Base-by-base conservation (phyloP, 2,113 vertebrate genomes). In the Ahaetulla prasina region DNA sequence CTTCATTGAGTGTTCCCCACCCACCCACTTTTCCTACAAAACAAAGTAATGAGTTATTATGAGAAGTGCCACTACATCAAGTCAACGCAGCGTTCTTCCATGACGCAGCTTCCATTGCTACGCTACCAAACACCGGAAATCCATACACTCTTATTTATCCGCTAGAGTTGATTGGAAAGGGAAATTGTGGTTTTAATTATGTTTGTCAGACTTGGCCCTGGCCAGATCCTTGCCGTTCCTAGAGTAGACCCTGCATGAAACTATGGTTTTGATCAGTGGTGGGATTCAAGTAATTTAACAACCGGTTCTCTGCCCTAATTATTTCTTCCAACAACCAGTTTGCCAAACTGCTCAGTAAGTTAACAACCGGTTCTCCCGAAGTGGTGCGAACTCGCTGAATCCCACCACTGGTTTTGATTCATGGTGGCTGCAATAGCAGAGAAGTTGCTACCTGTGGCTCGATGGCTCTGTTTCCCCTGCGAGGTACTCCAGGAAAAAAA, bases 1-100 rank as follows among this genome's bases (percentile, higher is more conserved):
- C 39, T 39, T 20, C 18, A 1, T 20, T n/a, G 2, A 74, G 30
- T 0, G 57, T 35, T n/a, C 0, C 6, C 7, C 2, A 0, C n/a
- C 4, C n/a, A n/a, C 14, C 11, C 18, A 25, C 2, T 60, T 60
- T 60, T 27, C 55, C 55, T 27, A 60, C 68, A 80, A 39, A 39
- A 80, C 1, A 35, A 80, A 80, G 68, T 18, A 20, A 18, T 7
- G 16, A 20, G 16, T 39, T 8, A 39, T 80, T 39, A 8, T 80
- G 7, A 39, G n/a, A 80, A 80, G n/a, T 20, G n/a, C n/a, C 16
- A 68, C 63, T 6, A 7, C 18, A 39, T 39, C 68, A 39, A 39
- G 16, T 1, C 35, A 80, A 35, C 1, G 16, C 63, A 68, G 5
- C 30, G 4, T 2, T n/a, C 30, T 2, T 68, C 30, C 0, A 1